A percentile compares a stretch with the other conserved stretches of the same genome.
Evolutionary conservation across 2,113 vertebrate genomes (phyloP).

Genomic region (Bungarus multicinctus): DNA sequence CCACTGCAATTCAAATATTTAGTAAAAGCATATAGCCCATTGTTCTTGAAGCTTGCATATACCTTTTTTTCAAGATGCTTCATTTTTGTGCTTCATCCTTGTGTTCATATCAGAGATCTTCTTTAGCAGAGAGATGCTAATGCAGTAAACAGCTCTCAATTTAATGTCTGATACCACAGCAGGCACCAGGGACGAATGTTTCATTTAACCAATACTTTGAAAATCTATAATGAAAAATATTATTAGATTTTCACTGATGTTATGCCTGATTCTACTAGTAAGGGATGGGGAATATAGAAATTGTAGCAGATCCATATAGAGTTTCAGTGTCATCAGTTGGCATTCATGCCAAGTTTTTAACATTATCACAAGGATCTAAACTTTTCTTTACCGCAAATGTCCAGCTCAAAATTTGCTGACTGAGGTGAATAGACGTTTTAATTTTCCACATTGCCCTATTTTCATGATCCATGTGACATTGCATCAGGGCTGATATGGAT

Average conservation of each 20-base stretch:
- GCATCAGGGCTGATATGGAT: background rate
- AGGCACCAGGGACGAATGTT: background rate
- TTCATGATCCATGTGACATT: background rate
- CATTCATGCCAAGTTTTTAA: background rate
- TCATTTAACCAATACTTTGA: background rate
- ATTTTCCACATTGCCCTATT: background rate
- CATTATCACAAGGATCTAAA: background rate
- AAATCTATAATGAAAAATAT: background rate
- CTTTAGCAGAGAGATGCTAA: background rate
- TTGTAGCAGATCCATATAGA: background rate
- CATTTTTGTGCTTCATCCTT: background rate
- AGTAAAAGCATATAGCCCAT: background rate
- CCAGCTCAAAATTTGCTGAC: background rate
- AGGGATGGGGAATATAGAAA: background rate
- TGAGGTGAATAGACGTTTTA: background rate
- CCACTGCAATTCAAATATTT: background rate
- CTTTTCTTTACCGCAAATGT: background rate
- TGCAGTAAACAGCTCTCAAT: background rate
- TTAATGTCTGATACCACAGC: background rate
- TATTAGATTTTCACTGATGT: background rate
- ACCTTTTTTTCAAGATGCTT: background rate
- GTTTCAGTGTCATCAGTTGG: background rate
- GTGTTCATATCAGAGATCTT: background rate
- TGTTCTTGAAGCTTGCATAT: background rate
- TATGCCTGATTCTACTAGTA: background rate